Percentiles rank a stretch among this genome's conserved stretches.
Conservation (phyloP, 2,797 vertebrate species). For the Anas bahamensis region DNA sequence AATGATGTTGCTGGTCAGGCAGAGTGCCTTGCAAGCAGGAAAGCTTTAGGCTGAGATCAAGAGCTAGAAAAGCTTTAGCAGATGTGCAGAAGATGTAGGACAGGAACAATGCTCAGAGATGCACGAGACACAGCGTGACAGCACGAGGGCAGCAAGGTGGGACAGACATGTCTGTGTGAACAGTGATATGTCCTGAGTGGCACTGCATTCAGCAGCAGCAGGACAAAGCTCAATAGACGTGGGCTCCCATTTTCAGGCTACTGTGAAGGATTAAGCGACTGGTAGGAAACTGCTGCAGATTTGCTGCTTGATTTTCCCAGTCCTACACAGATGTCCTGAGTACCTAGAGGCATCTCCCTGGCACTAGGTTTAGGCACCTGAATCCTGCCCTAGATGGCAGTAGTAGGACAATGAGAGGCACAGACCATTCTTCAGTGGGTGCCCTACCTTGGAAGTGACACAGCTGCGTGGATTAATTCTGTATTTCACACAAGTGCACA, state of each 20-base stretch:
- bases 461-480: not conserved
- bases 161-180: not conserved
- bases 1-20: not conserved
- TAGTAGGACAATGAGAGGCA: conserved; percentile 1
- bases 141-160: not conserved
- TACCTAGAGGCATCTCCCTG: not conserved
- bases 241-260: not conserved
- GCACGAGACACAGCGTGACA: not conserved
- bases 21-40: too few relatives aligned
- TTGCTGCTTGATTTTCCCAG: not conserved
- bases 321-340: not conserved
- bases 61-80: not conserved
- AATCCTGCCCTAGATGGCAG: conserved; percentile 61
- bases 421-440: not conserved
- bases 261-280: not conserved
- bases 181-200: not conserved
- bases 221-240: not conserved
- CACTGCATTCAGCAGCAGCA: not conserved
- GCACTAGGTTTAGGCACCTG: not conserved
- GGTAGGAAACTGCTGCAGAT: not conserved
- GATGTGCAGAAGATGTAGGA: not conserved
- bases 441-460: not conserved
- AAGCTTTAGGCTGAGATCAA: not conserved
- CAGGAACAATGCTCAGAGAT: not conserved
- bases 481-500: not conserved